These are phyloP conservation scores for Pseudorhombus dupliciocellatus DNA, from an alignment of 2,113 vertebrate genomes.

Conservation along the genomic window DNA sequence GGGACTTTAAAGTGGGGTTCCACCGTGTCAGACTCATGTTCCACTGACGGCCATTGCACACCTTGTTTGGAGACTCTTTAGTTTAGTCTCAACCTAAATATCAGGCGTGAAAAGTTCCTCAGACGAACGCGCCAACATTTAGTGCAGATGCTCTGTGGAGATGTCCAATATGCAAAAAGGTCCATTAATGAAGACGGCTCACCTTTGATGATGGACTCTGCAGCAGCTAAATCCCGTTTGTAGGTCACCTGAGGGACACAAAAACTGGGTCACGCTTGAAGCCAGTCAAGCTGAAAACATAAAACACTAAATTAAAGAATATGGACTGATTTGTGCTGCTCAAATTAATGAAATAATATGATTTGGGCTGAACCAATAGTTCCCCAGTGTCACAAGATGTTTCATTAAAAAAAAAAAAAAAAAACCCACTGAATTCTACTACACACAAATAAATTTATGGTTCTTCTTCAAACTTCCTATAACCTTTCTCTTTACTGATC, in stretches of 20 bases:
- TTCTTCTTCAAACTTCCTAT: background rate
- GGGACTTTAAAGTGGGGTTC: too few relatives aligned
- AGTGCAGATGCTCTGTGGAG: background rate
- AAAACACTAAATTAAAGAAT: background rate
- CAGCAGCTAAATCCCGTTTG: constrained; percentile 92
- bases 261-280: constrained; percentile 13
- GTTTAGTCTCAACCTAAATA: too few relatives aligned
- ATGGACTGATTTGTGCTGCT: background rate
- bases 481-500: background rate
- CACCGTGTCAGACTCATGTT: too few relatives aligned
- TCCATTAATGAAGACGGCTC: constrained; percentile 58
- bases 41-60: too few relatives aligned
- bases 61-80: too few relatives aligned
- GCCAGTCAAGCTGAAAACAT: background rate
- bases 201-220: constrained; percentile 97
- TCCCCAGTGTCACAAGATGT: background rate
- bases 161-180: background rate
- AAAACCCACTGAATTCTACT: background rate
- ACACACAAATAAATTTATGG: background rate
- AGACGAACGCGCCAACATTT: background rate
- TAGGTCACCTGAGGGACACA: constrained; percentile 93
- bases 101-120: too few relatives aligned
- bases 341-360: background rate
- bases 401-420: background rate
- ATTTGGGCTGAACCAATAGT: background rate